Conservation (phyloP, 2,797 vertebrate genomes). For the Chiroxiphia lanceolata region DNA sequence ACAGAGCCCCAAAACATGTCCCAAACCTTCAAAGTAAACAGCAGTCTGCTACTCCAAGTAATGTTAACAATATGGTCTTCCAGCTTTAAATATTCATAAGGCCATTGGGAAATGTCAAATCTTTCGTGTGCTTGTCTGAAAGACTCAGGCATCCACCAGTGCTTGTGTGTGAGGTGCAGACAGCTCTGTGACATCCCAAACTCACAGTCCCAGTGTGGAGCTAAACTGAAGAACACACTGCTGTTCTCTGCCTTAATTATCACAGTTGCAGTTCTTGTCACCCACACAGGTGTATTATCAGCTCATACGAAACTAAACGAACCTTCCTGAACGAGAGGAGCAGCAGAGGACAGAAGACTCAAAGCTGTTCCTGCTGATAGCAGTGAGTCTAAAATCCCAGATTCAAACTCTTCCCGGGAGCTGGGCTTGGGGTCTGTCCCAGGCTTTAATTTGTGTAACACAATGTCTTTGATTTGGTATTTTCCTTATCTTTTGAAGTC, state of each 20-base stretch:
- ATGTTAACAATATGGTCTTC: background rate
- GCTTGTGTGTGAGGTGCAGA: background rate
- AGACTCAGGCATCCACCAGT: background rate
- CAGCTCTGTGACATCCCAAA: conserved; percentile 32
- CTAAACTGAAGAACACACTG: background rate
- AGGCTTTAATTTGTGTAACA: background rate
- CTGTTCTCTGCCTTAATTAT: conserved; percentile 31
- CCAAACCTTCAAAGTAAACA: background rate
- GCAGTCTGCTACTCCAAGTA: background rate
- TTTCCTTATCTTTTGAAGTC: background rate
- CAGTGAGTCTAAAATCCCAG: background rate
- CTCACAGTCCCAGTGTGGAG: background rate
- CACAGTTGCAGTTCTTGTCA: conserved; percentile 7
- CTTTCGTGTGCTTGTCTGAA: conserved; percentile 31
- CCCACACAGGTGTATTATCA: conserved; percentile 9
- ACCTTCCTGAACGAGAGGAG: background rate
- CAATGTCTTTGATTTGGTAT: background rate
- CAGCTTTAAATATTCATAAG: conserved; percentile 34
- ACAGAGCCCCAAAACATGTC: background rate
- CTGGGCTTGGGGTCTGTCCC: background rate
- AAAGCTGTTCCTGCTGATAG: background rate
- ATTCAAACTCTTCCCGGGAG: background rate
- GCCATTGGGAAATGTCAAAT: background rate
- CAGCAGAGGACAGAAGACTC: background rate
- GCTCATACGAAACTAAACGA: background rate